These are phyloP conservation scores for Gastrophysa polygoni DNA, from an alignment of 2,888 invertebrate genomes.

Conservation along the genomic window DNA sequence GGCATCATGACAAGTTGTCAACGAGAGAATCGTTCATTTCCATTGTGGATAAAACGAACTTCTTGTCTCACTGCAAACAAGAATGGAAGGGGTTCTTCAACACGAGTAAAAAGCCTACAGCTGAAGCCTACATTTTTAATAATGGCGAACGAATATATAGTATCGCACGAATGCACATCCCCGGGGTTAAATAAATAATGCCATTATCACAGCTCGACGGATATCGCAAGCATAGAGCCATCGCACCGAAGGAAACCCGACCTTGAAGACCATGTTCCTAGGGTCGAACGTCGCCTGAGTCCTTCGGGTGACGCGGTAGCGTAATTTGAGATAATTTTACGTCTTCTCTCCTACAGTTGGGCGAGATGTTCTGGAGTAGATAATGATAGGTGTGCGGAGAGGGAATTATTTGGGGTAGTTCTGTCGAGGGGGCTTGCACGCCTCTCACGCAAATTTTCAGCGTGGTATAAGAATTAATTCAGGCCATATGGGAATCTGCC, in stretches of 20 bases:
- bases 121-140: slow-evolving; percentile 55
- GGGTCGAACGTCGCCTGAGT: slow-evolving; percentile 26
- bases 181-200: slow-evolving; percentile 58
- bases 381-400: slow-evolving; percentile 48
- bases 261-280: slow-evolving; percentile 40
- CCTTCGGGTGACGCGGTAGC: slow-evolving; percentile 39
- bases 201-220: slow-evolving; percentile 57
- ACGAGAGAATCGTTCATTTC: too few species aligned
- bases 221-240: slow-evolving; percentile 42
- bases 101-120: slow-evolving; percentile 1
- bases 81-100: background rate
- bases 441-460: slow-evolving; percentile 42
- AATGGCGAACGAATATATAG: slow-evolving; percentile 54
- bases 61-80: too few species aligned
- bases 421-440: slow-evolving; percentile 36
- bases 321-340: slow-evolving; percentile 57
- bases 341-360: slow-evolving; percentile 54
- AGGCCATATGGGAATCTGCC: background rate
- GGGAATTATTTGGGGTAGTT: slow-evolving; percentile 24
- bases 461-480: slow-evolving; percentile 41
- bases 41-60: too few species aligned
- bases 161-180: slow-evolving; percentile 51
- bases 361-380: slow-evolving; percentile 54
- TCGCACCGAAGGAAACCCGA: slow-evolving; percentile 7
- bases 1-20: too few species aligned